phyloP scores from a whole-genome alignment of 2,888 invertebrate genomes.

The Dryomyza anilis region DNA sequence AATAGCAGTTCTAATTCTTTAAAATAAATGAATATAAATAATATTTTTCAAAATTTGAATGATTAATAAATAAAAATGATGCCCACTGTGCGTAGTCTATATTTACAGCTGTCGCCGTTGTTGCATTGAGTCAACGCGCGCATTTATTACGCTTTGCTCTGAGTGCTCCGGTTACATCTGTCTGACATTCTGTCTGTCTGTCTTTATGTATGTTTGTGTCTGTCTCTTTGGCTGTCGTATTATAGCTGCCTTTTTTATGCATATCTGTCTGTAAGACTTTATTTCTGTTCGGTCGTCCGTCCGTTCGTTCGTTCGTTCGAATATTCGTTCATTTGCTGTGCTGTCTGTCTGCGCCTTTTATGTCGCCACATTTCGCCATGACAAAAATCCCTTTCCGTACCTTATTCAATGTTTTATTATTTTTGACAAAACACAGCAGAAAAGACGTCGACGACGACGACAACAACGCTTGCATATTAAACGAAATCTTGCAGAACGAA shows the following conservation, averaged over 20 bases:
- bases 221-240: neutral
- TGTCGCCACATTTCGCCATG: neutral
- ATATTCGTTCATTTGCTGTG: neutral
- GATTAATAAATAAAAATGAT: no score
- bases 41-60: no score
- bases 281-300: neutral
- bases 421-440: no score
- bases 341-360: neutral
- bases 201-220: neutral
- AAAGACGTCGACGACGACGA: no score
- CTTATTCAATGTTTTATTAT: no score
- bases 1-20: no score
- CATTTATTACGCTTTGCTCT: neutral
- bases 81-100: neutral
- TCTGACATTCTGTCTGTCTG: neutral
- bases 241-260: neutral
- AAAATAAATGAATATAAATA: no score
- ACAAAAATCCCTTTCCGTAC: neutral
- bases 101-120: neutral
- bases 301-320: neutral
- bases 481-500: slow-evolving; percentile 5
- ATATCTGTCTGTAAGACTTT: neutral
- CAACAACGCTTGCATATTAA: neutral
- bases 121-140: neutral
- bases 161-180: slow-evolving; percentile 4